Conservation (phyloP, 2,888 invertebrate genomes). For the Drosophila crucigera region DNA sequence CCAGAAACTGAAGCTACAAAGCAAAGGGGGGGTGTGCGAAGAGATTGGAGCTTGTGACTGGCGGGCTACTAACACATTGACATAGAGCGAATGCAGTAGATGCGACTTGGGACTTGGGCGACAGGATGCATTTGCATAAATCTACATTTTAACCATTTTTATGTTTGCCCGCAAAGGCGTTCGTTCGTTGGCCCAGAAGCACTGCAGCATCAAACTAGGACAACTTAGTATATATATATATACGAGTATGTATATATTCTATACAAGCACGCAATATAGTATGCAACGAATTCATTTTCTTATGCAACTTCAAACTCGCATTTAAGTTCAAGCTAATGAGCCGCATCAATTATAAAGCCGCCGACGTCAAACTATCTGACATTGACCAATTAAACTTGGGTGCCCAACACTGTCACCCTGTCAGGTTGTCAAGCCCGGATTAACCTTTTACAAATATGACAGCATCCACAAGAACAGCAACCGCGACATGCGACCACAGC, state of each 20-base stretch:
- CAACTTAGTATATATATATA: slow-evolving; percentile 18
- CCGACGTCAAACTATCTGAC: slow-evolving; percentile 62
- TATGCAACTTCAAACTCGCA: slow-evolving; percentile 8
- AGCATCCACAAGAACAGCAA: slow-evolving; percentile 36
- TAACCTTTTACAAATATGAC: slow-evolving; percentile 66
- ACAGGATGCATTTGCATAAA: slow-evolving; percentile 74
- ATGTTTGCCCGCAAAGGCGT: slow-evolving; percentile 9
- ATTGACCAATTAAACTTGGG: slow-evolving; percentile 71
- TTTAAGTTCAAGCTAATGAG: slow-evolving; percentile 42
- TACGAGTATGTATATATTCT: background rate
- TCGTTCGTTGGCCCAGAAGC: background rate
- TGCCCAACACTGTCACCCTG: slow-evolving; percentile 32
- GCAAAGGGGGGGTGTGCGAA: background rate
- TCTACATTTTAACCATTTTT: slow-evolving; percentile 74
- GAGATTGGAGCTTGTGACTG: slow-evolving; percentile 9
- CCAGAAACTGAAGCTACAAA: slow-evolving; percentile 18
- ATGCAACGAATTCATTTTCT: slow-evolving; percentile 15
- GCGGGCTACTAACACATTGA: slow-evolving; percentile 44
- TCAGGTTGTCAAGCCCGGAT: slow-evolving; percentile 66
- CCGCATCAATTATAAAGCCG: slow-evolving; percentile 53
- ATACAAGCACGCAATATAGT: slow-evolving; percentile 3
- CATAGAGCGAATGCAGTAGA: slow-evolving; percentile 41
- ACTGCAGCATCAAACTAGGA: slow-evolving; percentile 13
- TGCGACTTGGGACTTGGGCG: slow-evolving; percentile 20
- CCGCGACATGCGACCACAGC: slow-evolving; percentile 57